Evolutionary conservation across 2,888 invertebrate species (phyloP).

Genomic region (Leptogaster cylindrica): DNA sequence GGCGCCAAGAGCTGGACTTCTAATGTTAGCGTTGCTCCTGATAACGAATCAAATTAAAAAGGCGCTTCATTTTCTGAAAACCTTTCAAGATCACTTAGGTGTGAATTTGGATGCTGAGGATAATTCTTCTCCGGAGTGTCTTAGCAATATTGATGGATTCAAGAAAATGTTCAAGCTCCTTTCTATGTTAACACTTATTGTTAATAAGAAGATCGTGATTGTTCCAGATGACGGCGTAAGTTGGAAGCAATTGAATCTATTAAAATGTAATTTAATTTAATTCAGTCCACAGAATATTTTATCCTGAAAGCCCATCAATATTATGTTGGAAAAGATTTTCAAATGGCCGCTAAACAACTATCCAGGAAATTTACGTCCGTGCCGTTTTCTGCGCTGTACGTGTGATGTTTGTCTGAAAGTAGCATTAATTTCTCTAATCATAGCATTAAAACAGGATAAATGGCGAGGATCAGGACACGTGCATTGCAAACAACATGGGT

Average conservation of each 20-base stretch:
- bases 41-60: constrained; percentile 58
- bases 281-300: constrained; percentile 55
- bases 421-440: not conserved
- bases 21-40: constrained; percentile 57
- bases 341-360: constrained; percentile 62
- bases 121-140: constrained; percentile 46
- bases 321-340: constrained; percentile 62
- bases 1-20: constrained; percentile 55
- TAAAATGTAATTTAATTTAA: not conserved
- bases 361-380: constrained; percentile 52
- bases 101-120: constrained; percentile 49
- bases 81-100: constrained; percentile 55
- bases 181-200: constrained; percentile 55
- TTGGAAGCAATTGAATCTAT: not conserved
- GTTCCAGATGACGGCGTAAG: constrained; percentile 58
- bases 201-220: constrained; percentile 56
- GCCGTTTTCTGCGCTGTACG: constrained; percentile 53
- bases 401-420: constrained; percentile 28
- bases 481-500: constrained; percentile 62
- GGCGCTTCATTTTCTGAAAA: constrained; percentile 58
- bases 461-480: constrained; percentile 58
- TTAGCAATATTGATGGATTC: constrained; percentile 51
- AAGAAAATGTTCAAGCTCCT: constrained; percentile 55
- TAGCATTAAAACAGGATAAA: constrained; percentile 47
- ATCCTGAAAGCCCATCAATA: constrained; percentile 61